Percentiles rank a stretch among this genome's conserved stretches.
Conservation (phyloP, 2,113 vertebrate species). For the Heterochromis multidens region DNA sequence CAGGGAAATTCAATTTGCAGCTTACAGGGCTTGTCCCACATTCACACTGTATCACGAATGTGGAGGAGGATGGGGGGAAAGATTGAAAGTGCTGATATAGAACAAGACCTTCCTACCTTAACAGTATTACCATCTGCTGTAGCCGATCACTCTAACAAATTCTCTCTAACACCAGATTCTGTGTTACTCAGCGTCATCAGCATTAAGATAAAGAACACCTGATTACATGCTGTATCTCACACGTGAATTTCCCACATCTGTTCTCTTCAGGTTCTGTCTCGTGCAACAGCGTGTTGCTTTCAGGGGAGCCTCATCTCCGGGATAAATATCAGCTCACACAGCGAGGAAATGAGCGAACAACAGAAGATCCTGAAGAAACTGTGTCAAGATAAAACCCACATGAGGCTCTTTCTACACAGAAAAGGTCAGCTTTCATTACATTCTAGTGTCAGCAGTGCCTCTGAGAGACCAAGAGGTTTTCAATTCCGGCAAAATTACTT, state of each 20-base stretch:
- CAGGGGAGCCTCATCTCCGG: neutral
- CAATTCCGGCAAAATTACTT: neutral
- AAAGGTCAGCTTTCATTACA: constrained; percentile 31
- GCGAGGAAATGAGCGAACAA: neutral
- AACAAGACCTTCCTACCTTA: neutral
- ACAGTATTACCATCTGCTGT: neutral
- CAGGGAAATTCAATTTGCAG: constrained; percentile 5
- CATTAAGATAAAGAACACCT: neutral
- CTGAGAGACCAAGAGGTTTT: neutral
- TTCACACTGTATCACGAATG: neutral
- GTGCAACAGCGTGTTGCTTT: neutral
- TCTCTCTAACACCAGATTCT: neutral
- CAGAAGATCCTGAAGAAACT: neutral
- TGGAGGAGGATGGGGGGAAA: neutral
- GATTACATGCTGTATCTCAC: neutral
- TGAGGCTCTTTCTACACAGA: neutral
- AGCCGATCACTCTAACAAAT: neutral
- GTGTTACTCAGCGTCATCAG: neutral
- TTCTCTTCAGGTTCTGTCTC: neutral
- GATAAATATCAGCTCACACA: constrained; percentile 19
- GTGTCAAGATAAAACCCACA: constrained; percentile 2
- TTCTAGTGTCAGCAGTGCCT: neutral
- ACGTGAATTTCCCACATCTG: neutral
- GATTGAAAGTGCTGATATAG: neutral
- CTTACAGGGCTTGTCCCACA: constrained; percentile 5